Conservation (phyloP, 2,888 invertebrate genomes). For the Drosophila koepferae region DNA sequence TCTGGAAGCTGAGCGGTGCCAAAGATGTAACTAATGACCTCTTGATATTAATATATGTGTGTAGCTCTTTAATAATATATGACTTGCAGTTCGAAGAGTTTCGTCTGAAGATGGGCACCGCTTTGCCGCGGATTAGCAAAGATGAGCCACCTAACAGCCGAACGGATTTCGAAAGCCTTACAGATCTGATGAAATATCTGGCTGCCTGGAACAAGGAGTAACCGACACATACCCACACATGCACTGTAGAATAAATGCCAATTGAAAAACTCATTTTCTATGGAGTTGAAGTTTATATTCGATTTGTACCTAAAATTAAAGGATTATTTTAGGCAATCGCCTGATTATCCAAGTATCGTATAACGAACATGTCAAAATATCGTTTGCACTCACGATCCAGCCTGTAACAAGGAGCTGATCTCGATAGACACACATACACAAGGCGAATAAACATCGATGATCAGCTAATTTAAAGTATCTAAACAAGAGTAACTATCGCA, state of each 20-base stretch:
- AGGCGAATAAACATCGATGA: background rate
- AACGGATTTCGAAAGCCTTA: slow-evolving; percentile 94
- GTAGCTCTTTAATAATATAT: background rate
- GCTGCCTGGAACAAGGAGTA: slow-evolving; percentile 85
- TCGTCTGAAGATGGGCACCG: slow-evolving; percentile 91
- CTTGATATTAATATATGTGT: background rate
- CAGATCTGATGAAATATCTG: slow-evolving; percentile 93
- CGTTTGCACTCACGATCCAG: background rate
- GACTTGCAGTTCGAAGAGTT: slow-evolving; percentile 92
- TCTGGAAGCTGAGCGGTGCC: slow-evolving; percentile 96
- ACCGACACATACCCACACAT: slow-evolving; percentile 13
- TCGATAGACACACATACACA: background rate
- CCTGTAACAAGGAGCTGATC: background rate
- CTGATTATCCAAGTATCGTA: background rate
- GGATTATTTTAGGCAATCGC: background rate
- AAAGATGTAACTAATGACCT: slow-evolving; percentile 88
- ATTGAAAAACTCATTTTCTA: background rate
- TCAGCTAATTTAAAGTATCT: too few species aligned
- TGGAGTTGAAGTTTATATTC: background rate
- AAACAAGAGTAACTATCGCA: background rate
- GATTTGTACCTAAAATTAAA: background rate
- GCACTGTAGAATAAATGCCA: slow-evolving; percentile 2
- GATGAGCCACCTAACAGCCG: slow-evolving; percentile 92
- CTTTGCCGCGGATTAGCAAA: slow-evolving; percentile 91
- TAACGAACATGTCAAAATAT: background rate